Conservation (phyloP, 2,797 vertebrate species). For the Coracias cyanogaster region DNA sequence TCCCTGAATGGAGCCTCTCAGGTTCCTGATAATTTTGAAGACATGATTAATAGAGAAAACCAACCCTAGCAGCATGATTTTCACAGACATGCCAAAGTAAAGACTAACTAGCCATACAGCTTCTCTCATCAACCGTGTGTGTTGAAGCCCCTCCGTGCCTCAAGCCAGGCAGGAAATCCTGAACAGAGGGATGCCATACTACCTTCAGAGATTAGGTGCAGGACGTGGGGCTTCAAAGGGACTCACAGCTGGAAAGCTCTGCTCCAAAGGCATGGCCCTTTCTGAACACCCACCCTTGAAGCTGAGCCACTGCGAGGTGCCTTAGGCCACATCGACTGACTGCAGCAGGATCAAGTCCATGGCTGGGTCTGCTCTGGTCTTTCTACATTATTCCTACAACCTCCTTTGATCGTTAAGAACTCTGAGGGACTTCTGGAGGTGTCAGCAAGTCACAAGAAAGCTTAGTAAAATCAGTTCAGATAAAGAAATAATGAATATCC, state of each 20-base stretch:
- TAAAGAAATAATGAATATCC: not conserved
- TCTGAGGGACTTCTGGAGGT: not conserved
- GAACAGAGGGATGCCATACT: not conserved
- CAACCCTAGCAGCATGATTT: not conserved
- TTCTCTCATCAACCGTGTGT: rapidly evolving
- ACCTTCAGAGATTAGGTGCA: not conserved
- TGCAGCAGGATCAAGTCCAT: not conserved
- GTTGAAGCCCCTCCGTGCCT: not conserved
- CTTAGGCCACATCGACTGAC: not conserved
- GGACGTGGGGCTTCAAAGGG: not conserved
- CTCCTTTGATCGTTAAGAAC: not conserved
- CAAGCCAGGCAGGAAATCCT: not conserved
- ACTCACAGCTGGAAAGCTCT: not conserved
- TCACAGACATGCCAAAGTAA: not conserved
- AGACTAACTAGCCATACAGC: not conserved
- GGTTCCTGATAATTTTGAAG: not conserved
- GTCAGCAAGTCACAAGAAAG: not conserved
- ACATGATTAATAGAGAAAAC: not conserved
- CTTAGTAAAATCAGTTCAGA: not conserved
- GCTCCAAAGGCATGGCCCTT: not conserved
- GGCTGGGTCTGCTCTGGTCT: not conserved
- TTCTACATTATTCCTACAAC: not conserved
- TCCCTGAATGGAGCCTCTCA: not conserved
- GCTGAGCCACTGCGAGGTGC: not conserved
- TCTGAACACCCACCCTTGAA: not conserved